phyloP scores from a whole-genome alignment of 2,797 vertebrate genomes.

The Amniataba percoides region DNA sequence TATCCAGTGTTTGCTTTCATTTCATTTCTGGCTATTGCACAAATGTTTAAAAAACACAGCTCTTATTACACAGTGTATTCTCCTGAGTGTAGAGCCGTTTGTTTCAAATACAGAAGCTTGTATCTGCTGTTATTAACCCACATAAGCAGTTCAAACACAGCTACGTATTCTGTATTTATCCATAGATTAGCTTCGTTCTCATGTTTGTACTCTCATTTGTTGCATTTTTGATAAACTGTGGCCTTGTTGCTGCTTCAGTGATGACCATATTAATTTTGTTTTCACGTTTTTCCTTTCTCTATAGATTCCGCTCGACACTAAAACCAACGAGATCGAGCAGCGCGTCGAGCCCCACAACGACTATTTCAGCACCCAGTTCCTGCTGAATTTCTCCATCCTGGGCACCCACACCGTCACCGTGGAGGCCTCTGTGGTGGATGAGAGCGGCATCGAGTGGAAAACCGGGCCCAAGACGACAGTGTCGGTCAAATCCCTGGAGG shows the following conservation, averaged over 20 bases:
- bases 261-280: background rate
- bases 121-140: background rate
- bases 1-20: constrained; percentile 51
- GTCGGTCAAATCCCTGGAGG: constrained; percentile 95
- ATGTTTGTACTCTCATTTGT: background rate
- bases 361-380: constrained; percentile 99
- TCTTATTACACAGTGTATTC: background rate
- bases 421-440: constrained; percentile 96
- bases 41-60: background rate
- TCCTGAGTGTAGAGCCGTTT: background rate
- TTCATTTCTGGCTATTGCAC: background rate
- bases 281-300: background rate
- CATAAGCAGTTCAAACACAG: background rate
- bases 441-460: constrained; percentile 95
- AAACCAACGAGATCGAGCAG: constrained; percentile 97
- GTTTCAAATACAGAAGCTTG: background rate
- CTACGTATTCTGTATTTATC: background rate
- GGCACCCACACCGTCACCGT: constrained; percentile 95
- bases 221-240: background rate
- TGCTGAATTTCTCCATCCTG: constrained; percentile 93
- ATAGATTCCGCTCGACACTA: constrained; percentile 91
- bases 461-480: constrained; percentile 95
- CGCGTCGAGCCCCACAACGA: constrained; percentile 97
- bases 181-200: background rate
- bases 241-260: background rate